Conservation (phyloP, 1,140 invertebrate genomes). For the Agraylea sexmaculata region DNA sequence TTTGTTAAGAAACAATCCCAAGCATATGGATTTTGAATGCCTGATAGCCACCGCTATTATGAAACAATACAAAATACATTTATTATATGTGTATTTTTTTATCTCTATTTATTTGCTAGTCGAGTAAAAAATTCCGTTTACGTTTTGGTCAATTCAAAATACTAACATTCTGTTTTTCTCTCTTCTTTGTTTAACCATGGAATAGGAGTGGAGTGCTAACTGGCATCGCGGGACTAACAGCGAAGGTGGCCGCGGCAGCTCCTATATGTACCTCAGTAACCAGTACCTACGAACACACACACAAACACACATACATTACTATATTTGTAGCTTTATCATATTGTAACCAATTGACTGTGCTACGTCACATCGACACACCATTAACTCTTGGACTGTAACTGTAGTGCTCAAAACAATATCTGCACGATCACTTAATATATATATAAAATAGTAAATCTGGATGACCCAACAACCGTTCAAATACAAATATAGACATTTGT, state of each 20-base stretch:
- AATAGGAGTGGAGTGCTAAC: conserved; percentile 61
- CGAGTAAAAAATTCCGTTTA: conserved; percentile 26
- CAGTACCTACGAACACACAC: not conserved
- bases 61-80: conserved; percentile 1
- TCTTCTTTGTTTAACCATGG: conserved; percentile 43
- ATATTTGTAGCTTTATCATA: no score
- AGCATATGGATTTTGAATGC: no score
- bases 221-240: conserved; percentile 27
- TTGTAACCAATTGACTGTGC: no score
- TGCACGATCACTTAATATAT: not conserved
- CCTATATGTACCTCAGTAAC: conserved; percentile 5
- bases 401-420: conserved; percentile 1
- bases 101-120: conserved; percentile 5
- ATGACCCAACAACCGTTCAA: no score
- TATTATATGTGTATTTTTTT: not conserved
- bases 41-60: conserved; percentile 34
- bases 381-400: not conserved
- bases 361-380: not conserved
- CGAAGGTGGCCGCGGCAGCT: conserved; percentile 12
- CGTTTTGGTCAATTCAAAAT: conserved; percentile 41
- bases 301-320: not conserved
- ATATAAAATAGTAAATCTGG: no score
- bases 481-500: no score
- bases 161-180: conserved; percentile 44
- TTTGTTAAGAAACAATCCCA: no score